A percentile compares a stretch with the other conserved stretches of the same genome.
Evolutionary conservation across 2,113 vertebrate species (phyloP).

Genomic region (Plestiodon gilberti): DNA sequence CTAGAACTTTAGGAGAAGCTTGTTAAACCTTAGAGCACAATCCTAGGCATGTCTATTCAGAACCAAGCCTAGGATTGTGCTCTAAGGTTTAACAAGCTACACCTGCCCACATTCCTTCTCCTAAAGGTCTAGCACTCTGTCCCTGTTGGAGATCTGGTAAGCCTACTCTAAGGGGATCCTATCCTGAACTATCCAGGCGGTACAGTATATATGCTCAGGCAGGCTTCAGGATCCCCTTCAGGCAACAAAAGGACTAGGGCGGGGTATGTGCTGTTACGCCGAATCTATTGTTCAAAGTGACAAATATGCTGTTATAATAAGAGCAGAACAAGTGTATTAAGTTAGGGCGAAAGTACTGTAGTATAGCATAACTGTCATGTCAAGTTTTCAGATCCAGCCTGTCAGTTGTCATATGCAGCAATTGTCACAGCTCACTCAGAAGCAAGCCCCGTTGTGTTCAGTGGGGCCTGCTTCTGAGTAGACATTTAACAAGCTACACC

Average conservation of each 20-base stretch:
- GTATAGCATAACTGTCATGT: not conserved
- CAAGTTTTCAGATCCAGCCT: not conserved
- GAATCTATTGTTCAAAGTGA: not conserved
- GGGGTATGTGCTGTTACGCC: not conserved
- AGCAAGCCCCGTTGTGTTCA: too few relatives aligned
- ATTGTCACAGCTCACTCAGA: not conserved
- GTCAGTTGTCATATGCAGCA: not conserved
- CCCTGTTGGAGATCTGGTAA: too few relatives aligned
- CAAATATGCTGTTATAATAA: not conserved
- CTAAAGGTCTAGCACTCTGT: too few relatives aligned
- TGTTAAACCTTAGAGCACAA: too few relatives aligned
- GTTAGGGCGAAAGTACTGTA: not conserved
- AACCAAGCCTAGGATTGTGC: too few relatives aligned
- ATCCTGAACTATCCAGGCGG: not conserved
- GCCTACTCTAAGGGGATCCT: too few relatives aligned
- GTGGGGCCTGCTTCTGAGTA: too few relatives aligned
- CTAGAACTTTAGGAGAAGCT: too few relatives aligned
- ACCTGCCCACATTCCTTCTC: too few relatives aligned
- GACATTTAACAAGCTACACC: too few relatives aligned
- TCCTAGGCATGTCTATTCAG: too few relatives aligned
- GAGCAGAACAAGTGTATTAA: not conserved
- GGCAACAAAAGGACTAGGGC: not conserved
- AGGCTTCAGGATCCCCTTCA: not conserved
- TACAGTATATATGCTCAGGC: not conserved
- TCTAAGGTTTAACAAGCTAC: too few relatives aligned